These are phyloP conservation scores for Euwallacea similis DNA, from an alignment of 1,140 invertebrate genomes.

Conservation along the genomic window DNA sequence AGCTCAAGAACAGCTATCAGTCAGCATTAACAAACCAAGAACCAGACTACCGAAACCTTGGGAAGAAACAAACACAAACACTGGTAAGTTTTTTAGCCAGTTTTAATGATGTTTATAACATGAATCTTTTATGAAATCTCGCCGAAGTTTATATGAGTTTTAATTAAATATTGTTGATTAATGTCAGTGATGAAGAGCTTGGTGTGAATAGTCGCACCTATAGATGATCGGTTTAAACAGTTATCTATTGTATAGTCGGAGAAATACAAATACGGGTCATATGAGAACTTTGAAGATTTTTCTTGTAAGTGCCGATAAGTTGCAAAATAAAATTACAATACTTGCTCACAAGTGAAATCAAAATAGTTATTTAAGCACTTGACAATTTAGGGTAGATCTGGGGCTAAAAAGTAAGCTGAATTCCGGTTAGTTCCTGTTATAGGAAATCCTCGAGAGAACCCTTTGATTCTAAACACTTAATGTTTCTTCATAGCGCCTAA, in stretches of 20 bases:
- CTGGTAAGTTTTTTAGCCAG: constrained; percentile 3
- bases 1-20: constrained; percentile 8
- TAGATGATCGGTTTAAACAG: not conserved
- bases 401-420: too few relatives aligned
- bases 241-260: not conserved
- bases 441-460: too few relatives aligned
- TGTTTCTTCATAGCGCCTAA: too few relatives aligned
- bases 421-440: too few relatives aligned
- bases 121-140: not conserved
- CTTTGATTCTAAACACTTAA: too few relatives aligned
- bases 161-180: not conserved
- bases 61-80: not conserved
- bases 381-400: too few relatives aligned
- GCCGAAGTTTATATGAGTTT: not conserved
- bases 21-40: constrained; percentile 18
- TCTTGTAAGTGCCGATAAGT: too few relatives aligned
- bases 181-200: not conserved
- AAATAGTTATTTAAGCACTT: too few relatives aligned
- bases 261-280: too few relatives aligned
- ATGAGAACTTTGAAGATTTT: too few relatives aligned
- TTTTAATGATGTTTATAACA: constrained; percentile 8
- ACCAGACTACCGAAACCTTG: not conserved
- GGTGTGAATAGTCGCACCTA: not conserved
- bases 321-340: too few relatives aligned
- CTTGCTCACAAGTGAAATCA: too few relatives aligned